These are phyloP conservation scores for Ophiodon elongatus DNA, from an alignment of 2,113 vertebrate species.

Conservation along the genomic window DNA sequence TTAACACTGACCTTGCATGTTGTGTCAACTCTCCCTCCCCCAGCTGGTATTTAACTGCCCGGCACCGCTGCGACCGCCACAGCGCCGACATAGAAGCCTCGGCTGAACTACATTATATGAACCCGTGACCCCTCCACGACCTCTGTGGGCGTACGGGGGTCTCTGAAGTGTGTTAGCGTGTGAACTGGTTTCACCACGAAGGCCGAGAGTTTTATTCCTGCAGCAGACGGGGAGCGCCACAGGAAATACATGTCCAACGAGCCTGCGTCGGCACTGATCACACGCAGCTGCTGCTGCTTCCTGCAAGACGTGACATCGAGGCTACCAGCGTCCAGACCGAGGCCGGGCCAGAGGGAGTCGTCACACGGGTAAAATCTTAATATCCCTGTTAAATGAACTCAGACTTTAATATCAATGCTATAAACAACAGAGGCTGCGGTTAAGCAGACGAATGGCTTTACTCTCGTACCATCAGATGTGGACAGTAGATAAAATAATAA, in stretches of 20 bases:
- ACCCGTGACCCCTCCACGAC: constrained; percentile 16
- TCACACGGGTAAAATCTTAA: neutral
- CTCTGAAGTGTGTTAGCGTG: constrained; percentile 38
- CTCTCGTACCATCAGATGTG: neutral
- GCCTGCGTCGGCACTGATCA: constrained; percentile 26
- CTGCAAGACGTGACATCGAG: constrained; percentile 36
- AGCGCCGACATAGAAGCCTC: neutral
- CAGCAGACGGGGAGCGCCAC: constrained; percentile 2
- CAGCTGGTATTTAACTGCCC: neutral
- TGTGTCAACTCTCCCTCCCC: constrained; percentile 7
- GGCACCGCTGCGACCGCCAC: neutral
- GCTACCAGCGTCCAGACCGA: neutral
- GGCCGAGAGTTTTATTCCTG: neutral
- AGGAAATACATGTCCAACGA: constrained; percentile 26
- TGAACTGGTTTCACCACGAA: constrained; percentile 15
- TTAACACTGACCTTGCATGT: constrained; percentile 36
- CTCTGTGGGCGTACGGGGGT: neutral
- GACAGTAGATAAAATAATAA: neutral
- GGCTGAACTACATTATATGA: neutral
- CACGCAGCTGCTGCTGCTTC: neutral
- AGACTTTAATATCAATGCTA: neutral
- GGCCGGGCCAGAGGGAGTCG: neutral
- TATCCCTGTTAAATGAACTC: neutral
- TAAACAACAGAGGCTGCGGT: neutral
- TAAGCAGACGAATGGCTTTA: neutral